phyloP scores from a whole-genome alignment of 2,888 invertebrate genomes.

The Rhyacophila evoluta region DNA sequence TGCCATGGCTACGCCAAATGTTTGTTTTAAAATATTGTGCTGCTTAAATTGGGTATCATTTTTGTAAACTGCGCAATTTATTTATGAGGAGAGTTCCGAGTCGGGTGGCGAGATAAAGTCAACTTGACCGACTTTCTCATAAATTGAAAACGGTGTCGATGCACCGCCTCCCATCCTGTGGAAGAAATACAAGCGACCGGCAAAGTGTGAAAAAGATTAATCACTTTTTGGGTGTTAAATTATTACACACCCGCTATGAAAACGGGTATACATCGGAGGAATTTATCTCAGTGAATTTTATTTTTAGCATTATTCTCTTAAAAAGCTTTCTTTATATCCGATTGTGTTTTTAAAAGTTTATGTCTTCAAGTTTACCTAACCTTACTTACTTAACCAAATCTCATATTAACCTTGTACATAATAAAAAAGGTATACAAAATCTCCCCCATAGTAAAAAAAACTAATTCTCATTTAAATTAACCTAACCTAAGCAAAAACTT shows the following conservation, averaged over 20 bases:
- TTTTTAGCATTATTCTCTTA: too few relatives aligned
- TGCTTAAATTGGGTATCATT: background rate
- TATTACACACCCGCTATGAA: background rate
- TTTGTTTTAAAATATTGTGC: background rate
- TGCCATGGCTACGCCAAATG: too few relatives aligned
- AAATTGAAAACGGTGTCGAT: conserved; percentile 16
- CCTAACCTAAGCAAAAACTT: too few relatives aligned
- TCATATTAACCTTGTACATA: too few relatives aligned
- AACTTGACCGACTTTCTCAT: conserved; percentile 19
- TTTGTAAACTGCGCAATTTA: background rate
- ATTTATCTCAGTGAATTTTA: too few relatives aligned
- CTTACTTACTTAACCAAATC: too few relatives aligned
- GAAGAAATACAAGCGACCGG: background rate
- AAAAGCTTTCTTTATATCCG: too few relatives aligned
- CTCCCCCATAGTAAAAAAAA: too few relatives aligned
- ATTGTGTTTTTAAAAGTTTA: too few relatives aligned
- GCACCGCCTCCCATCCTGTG: background rate
- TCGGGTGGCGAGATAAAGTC: background rate
- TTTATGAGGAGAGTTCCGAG: background rate
- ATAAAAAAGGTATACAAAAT: too few relatives aligned
- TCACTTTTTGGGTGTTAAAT: background rate
- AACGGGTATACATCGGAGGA: background rate
- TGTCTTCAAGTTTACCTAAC: too few relatives aligned
- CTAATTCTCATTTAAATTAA: too few relatives aligned
- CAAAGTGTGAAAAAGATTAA: conserved; percentile 19